Base-by-base conservation (phyloP, 2,888 invertebrate species). In the Crocallis elinguaria region DNA sequence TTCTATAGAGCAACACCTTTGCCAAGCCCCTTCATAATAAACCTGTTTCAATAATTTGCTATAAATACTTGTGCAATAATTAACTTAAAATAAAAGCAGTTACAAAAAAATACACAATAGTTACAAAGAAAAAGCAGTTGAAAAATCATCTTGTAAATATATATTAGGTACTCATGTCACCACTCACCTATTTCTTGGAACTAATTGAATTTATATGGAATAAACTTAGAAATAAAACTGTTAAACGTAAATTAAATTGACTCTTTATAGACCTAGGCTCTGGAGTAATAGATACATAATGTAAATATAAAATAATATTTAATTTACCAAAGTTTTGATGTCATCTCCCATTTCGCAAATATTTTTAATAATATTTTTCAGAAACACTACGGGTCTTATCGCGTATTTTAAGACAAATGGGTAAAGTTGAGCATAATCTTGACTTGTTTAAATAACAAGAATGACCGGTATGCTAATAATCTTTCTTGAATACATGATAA, bases 401-500 rank as follows among this genome's bases (percentile, higher is more conserved):
- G 23, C 11, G 16, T 19, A 21, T 25, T 25, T 2, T 39, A 37
- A 17, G 21, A 12, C 29, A 32, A 17, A 39, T 45, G 41, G 9
- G 23, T 42, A 29, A 39, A 60, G 38, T 23, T 38, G 16, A 33
- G 35, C 38, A 33, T 23, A 42, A 23, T 13, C 21, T 44, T 49
- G 30, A 46, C 51, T 39, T 29, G 44, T 43, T 38, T 60, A 51
- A 42, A 17, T 49, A 68, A 52, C 75, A 49, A 64, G 75, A 65
- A 60, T 53, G 53, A 69, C 83, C 57, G 71, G 81, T 85, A 84
- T 85, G 82, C 64, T 77, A 84, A 82, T 79, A 53, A 57, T 46
- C 53, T 54, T 57, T 60, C 49, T 46, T 17, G 14, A 37, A 46
- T 42, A 36, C 16, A 30, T 16, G 44, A 48, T 62, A 63, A n/a